These are phyloP conservation scores for Platycercus adscitus DNA, from an alignment of 2,113 vertebrate species.

Conservation along the genomic window DNA sequence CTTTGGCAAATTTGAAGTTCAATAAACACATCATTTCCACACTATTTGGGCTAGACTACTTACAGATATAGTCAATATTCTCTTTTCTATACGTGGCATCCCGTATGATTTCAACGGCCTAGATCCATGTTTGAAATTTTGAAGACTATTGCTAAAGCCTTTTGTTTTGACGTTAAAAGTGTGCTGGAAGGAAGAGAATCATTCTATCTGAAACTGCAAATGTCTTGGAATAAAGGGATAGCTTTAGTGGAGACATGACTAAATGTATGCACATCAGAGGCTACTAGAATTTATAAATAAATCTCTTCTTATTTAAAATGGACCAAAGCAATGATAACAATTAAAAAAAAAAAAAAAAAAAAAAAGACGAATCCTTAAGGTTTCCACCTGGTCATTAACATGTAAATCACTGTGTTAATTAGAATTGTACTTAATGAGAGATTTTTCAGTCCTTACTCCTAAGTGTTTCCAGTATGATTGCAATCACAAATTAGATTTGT, in stretches of 20 bases:
- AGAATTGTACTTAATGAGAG: conserved; percentile 29
- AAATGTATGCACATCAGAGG: background rate
- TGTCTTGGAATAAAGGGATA: background rate
- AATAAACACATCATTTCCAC: background rate
- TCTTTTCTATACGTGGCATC: background rate
- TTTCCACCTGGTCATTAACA: conserved; percentile 36
- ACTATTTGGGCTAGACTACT: background rate
- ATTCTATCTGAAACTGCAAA: background rate
- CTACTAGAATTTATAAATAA: background rate
- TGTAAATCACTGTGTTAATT: conserved; percentile 60
- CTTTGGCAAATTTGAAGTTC: background rate
- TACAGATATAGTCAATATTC: background rate
- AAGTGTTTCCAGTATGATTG: conserved; percentile 25
- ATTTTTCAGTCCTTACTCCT: conserved; percentile 13
- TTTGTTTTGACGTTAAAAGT: conserved; percentile 3
- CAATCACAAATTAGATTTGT: conserved; percentile 52
- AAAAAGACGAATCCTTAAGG: background rate
- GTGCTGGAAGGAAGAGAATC: background rate
- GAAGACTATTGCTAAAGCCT: background rate
- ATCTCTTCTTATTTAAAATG: background rate
- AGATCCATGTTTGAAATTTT: background rate
- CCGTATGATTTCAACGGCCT: background rate
- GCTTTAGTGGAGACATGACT: background rate
- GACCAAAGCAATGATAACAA: background rate
- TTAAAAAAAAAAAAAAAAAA: background rate